These are phyloP conservation scores for Tanaodytes sp. DNA, from an alignment of 2,888 invertebrate species.

Conservation along the genomic window DNA sequence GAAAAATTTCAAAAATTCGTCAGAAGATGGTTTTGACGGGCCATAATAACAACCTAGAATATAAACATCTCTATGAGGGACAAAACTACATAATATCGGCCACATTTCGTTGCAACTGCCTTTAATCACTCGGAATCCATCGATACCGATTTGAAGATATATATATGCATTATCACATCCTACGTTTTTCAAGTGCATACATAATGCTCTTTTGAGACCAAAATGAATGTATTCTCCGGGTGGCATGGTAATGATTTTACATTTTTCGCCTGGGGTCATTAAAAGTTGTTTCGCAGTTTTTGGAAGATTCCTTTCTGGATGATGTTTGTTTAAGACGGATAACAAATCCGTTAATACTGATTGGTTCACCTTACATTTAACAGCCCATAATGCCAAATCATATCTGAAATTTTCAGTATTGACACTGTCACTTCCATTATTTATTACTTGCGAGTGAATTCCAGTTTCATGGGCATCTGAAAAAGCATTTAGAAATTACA, in stretches of 20 bases:
- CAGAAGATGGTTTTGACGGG: slow-evolving; percentile 9
- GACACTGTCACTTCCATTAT: neutral
- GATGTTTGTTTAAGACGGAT: neutral
- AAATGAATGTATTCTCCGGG: slow-evolving; percentile 18
- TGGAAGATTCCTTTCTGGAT: neutral
- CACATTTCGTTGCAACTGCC: neutral
- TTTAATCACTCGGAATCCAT: neutral
- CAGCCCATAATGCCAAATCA: neutral
- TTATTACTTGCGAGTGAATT: no score
- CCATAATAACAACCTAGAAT: slow-evolving; percentile 21
- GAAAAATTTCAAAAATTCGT: slow-evolving; percentile 14
- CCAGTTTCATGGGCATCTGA: no score
- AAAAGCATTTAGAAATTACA: no score
- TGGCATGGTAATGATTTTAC: slow-evolving; percentile 1
- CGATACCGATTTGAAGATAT: neutral
- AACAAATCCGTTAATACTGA: neutral
- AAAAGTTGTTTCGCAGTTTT: neutral
- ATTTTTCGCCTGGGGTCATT: slow-evolving; percentile 2
- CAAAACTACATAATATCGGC: slow-evolving; percentile 23
- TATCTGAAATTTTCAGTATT: neutral
- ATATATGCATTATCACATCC: neutral
- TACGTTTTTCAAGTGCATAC: neutral
- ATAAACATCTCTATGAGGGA: slow-evolving; percentile 21
- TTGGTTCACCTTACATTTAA: neutral
- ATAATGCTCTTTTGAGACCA: neutral